These are phyloP conservation scores for Galerucella pusilla DNA, from an alignment of 2,888 invertebrate species.

Conservation along the genomic window DNA sequence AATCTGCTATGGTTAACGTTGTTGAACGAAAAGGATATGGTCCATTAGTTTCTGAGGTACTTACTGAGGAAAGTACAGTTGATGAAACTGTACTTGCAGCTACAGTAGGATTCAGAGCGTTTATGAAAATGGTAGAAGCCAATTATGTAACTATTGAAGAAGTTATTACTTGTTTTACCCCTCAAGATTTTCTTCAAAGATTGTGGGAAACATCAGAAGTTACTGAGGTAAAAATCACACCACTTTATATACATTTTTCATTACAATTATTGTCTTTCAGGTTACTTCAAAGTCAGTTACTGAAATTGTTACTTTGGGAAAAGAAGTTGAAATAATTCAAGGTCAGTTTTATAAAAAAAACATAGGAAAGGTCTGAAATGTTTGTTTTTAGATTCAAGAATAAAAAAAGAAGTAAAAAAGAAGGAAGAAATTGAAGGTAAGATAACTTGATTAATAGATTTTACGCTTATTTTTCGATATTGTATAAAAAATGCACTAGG, in stretches of 20 bases:
- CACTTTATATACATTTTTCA: background rate
- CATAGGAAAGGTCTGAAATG: background rate
- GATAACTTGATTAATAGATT: constrained; percentile 42
- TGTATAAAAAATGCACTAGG: constrained; percentile 13
- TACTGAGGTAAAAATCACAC: constrained; percentile 68
- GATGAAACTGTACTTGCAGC: constrained; percentile 82
- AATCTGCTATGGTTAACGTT: constrained; percentile 84
- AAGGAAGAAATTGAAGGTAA: constrained; percentile 60
- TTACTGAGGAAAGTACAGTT: constrained; percentile 82
- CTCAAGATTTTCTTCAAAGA: constrained; percentile 84
- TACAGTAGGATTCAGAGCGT: constrained; percentile 86
- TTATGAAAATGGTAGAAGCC: constrained; percentile 86
- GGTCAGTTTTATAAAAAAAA: constrained; percentile 52
- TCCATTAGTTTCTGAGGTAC: constrained; percentile 81
- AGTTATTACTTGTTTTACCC: constrained; percentile 83
- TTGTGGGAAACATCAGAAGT: constrained; percentile 83
- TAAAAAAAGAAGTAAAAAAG: constrained; percentile 58
- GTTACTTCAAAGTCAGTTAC: constrained; percentile 60
- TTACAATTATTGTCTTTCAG: constrained; percentile 56
- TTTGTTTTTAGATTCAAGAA: constrained; percentile 52
- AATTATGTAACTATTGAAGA: constrained; percentile 86
- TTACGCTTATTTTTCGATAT: constrained; percentile 23
- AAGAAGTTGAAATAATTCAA: constrained; percentile 67
- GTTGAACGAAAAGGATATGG: constrained; percentile 87
- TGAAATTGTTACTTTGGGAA: constrained; percentile 65